phyloP scores from a whole-genome alignment of 1,140 invertebrate species.

The Apocrypta bakeri region DNA sequence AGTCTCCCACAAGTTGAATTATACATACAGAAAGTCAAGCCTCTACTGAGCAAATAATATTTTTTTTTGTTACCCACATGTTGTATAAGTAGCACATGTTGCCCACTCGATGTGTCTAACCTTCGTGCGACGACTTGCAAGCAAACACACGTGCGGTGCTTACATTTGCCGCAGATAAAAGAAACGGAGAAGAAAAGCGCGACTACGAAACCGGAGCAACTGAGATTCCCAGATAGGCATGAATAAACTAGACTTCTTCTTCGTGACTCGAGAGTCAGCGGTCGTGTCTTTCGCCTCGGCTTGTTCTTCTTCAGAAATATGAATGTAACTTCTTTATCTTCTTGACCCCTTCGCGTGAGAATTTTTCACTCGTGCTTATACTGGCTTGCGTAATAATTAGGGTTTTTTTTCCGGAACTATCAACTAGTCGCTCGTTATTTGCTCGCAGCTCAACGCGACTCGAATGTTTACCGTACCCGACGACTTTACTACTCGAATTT shows the following conservation, averaged over 20 bases:
- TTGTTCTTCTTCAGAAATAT: background rate
- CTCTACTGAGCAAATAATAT: slow-evolving; percentile 1
- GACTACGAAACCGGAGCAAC: slow-evolving; percentile 16
- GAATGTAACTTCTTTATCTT: slow-evolving; percentile 31
- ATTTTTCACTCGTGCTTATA: background rate
- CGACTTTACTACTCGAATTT: background rate
- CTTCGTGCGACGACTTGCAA: background rate
- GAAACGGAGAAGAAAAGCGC: background rate
- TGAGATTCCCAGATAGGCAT: slow-evolving; percentile 30
- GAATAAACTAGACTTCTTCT: slow-evolving; percentile 11
- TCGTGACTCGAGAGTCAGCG: slow-evolving; percentile 13
- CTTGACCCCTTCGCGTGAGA: slow-evolving; percentile 42
- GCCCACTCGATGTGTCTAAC: background rate
- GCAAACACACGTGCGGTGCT: background rate
- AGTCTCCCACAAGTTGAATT: too few species aligned
- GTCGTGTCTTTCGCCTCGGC: background rate
- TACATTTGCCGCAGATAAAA: background rate
- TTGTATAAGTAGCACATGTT: background rate
- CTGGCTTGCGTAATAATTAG: slow-evolving; percentile 7
- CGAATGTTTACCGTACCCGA: background rate
- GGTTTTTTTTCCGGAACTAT: slow-evolving; percentile 3
- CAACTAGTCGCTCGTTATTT: background rate
- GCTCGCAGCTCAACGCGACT: too few species aligned
- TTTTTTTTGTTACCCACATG: background rate
- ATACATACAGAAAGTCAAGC: too few species aligned